Conservation (phyloP, 2,113 vertebrate species). For the Pterocles burchelli region DNA sequence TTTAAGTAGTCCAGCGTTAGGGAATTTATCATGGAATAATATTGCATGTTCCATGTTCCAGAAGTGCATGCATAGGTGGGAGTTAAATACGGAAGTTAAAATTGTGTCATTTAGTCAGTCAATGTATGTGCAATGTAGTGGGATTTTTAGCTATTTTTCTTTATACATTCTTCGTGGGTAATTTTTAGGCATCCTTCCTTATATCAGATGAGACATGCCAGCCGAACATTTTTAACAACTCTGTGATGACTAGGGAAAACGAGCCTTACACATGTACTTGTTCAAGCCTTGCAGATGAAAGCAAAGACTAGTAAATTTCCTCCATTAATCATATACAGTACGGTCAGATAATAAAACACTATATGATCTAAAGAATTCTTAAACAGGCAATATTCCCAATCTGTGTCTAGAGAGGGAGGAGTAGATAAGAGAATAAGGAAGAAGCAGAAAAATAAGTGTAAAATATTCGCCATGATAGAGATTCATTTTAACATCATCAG, state of each 20-base stretch:
- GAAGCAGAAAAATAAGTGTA: not conserved
- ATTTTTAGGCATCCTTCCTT: not conserved
- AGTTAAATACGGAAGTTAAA: not conserved
- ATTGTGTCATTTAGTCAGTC: not conserved
- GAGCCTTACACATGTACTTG: not conserved
- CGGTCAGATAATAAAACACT: not conserved
- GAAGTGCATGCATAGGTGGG: not conserved
- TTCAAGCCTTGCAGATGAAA: not conserved
- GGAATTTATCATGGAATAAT: not conserved
- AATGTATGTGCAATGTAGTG: fast-evolving
- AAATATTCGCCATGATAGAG: not conserved
- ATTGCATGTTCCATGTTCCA: not conserved
- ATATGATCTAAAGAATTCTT: not conserved
- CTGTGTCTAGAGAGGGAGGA: not conserved
- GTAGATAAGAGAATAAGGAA: not conserved
- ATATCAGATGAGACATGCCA: fast-evolving
- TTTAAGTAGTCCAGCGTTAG: not conserved
- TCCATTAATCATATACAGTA: not conserved
- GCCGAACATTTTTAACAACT: not conserved
- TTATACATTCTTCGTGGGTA: not conserved
- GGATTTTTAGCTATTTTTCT: not conserved
- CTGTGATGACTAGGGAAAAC: not conserved
- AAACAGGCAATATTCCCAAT: not conserved
- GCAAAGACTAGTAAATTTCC: not conserved
- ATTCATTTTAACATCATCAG: not conserved